These are phyloP conservation scores for Sitophilus oryzae DNA, from an alignment of 1,140 invertebrate genomes.

Conservation along the genomic window DNA sequence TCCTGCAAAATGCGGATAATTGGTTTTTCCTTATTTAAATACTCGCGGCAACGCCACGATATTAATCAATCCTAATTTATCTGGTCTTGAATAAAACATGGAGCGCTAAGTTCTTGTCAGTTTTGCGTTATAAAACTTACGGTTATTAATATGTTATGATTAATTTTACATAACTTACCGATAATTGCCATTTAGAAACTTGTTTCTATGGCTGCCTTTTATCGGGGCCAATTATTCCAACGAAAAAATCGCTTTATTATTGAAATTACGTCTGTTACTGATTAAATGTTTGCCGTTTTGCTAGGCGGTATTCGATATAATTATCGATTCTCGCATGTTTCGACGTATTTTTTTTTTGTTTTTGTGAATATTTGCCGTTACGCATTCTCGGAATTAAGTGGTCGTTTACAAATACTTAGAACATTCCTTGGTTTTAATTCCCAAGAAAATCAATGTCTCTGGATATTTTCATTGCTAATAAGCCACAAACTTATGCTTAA, in stretches of 20 bases:
- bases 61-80: slow-evolving; percentile 28
- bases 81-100: slow-evolving; percentile 26
- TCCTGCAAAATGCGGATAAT: slow-evolving; percentile 26
- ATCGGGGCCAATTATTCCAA: slow-evolving; percentile 11
- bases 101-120: slow-evolving; percentile 26
- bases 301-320: no score
- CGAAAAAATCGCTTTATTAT: background rate
- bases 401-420: no score
- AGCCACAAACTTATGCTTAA: no score
- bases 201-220: slow-evolving; percentile 18
- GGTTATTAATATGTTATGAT: slow-evolving; percentile 29
- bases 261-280: background rate
- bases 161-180: slow-evolving; percentile 27
- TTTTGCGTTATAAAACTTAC: slow-evolving; percentile 28
- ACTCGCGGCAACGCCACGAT: slow-evolving; percentile 18
- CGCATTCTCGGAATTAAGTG: no score
- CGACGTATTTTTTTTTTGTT: no score
- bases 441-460: no score
- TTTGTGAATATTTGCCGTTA: no score
- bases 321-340: no score
- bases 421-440: no score
- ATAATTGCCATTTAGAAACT: slow-evolving; percentile 25
- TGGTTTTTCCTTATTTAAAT: slow-evolving; percentile 26
- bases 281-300: background rate
- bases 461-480: no score